Evolutionary conservation across 2,888 invertebrate genomes (phyloP), one percentile per base, ranked within the genome.

Genomic region (Megastigmus dorsalis): DNA sequence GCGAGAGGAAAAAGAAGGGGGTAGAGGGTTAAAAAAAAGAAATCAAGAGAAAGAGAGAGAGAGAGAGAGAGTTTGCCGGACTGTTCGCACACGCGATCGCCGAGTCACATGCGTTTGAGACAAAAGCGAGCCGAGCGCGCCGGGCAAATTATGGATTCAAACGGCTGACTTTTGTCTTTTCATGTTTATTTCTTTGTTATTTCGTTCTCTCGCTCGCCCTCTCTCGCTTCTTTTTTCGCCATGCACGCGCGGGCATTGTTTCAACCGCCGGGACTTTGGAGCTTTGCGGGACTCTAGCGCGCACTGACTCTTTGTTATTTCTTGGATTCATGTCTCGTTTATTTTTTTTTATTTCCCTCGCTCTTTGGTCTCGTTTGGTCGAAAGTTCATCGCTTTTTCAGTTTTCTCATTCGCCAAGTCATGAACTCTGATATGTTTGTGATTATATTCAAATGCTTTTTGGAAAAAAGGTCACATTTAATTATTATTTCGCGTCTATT

Each of bases 161-260:
- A 86, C 86, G 86, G 84, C 83, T 79, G 81, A 77, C 84, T 80
- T 86, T 86, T 87, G 86, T 86, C 84, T 84, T 82, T 82, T 80
- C 84, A 82, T 85, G 84, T 86, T 86, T 87, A 85, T 85, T 84
- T 84, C 86, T 86, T 87, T 87, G 86, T 86, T 87, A 86, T 84
- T 83, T 80, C 82, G 80, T 82, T 82, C 82, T 78, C 81, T 79
- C 52, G 15, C 23, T 5, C 13, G 3, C 30, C 9, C 10, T n/a
- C n/a, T n/a, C n/a, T n/a, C n/a, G n/a, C n/a, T n/a, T n/a, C n/a
- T n/a, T n/a, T n/a, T n/a, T n/a, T n/a, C n/a, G n/a, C n/a, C n/a
- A n/a, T n/a, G n/a, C n/a, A n/a, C n/a, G n/a, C n/a, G n/a, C n/a
- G n/a, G n/a, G 84, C 82, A 85, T 87, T 87, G 86, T 87, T 26